Conservation (phyloP, 2,797 vertebrate species). For the Pogonophryne albipinna region DNA sequence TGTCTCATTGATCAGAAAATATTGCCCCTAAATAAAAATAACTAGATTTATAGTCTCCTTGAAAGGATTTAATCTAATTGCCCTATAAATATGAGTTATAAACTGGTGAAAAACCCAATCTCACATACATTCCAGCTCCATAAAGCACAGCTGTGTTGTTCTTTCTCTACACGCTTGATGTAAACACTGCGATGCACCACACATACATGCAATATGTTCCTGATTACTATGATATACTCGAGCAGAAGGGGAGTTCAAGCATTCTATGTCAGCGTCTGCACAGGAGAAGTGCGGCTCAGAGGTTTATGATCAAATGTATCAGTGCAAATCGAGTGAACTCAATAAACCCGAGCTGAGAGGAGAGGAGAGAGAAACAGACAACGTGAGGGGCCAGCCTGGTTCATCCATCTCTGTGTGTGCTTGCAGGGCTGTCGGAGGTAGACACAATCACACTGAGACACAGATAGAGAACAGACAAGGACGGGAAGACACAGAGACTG, state of each 20-base stretch:
- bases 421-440: slow-evolving; percentile 55
- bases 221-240: slow-evolving; percentile 17
- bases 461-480: slow-evolving; percentile 67
- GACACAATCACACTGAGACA: slow-evolving; percentile 61
- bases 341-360: slow-evolving; percentile 41
- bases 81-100: too few relatives aligned
- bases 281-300: slow-evolving; percentile 28
- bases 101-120: slow-evolving; percentile 1
- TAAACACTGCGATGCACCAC: slow-evolving; percentile 8
- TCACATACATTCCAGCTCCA: neutral
- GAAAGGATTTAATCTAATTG: neutral
- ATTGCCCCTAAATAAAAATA: neutral
- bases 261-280: slow-evolving; percentile 17
- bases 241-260: slow-evolving; percentile 23
- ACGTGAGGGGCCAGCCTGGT: slow-evolving; percentile 43
- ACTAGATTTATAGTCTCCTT: neutral
- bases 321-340: slow-evolving; percentile 49
- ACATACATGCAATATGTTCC: slow-evolving; percentile 20
- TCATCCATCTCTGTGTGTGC: slow-evolving; percentile 61
- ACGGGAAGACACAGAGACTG: slow-evolving; percentile 64
- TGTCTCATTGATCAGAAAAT: slow-evolving; percentile 15
- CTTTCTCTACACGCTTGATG: neutral
- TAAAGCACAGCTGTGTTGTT: slow-evolving; percentile 13
- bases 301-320: slow-evolving; percentile 61
- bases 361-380: slow-evolving; percentile 35